phyloP scores from a whole-genome alignment of 2,888 invertebrate species.

The Spodoptera exigua region DNA sequence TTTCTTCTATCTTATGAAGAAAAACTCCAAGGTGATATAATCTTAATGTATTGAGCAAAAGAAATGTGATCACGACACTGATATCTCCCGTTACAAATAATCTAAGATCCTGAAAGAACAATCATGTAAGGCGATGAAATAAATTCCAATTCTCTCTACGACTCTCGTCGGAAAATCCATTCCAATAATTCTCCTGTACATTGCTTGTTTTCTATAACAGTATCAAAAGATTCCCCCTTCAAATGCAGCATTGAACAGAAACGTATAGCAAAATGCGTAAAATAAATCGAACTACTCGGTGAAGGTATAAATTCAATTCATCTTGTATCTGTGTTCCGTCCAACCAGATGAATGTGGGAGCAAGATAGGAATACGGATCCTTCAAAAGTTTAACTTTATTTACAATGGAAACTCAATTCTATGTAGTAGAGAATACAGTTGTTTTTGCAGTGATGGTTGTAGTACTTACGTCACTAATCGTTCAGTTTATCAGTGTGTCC shows the following conservation, averaged over 20 bases:
- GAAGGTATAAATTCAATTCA: constrained; percentile 84
- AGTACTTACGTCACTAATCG: constrained; percentile 65
- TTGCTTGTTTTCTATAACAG: constrained; percentile 19
- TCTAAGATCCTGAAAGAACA: constrained; percentile 52
- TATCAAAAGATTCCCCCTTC: background rate
- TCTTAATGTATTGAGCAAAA: background rate
- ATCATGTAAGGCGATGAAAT: constrained; percentile 54
- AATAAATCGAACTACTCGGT: constrained; percentile 70
- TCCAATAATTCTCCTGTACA: constrained; percentile 22
- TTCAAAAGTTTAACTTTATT: constrained; percentile 72
- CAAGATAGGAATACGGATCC: constrained; percentile 79
- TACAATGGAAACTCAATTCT: constrained; percentile 52
- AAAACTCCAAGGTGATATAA: no score
- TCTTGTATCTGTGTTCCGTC: constrained; percentile 82
- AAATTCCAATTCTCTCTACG: constrained; percentile 39
- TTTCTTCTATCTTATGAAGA: no score
- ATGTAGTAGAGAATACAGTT: constrained; percentile 24
- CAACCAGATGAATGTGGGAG: constrained; percentile 83
- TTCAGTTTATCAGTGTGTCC: constrained; percentile 73
- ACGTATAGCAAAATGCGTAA: constrained; percentile 60
- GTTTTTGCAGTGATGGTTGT: constrained; percentile 45
- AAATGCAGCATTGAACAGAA: constrained; percentile 54
- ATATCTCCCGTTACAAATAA: constrained; percentile 49
- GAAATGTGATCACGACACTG: constrained; percentile 13
- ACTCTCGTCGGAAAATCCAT: constrained; percentile 2